Evolutionary conservation across 2,797 vertebrate genomes (phyloP).

Genomic region (Rallus crepitans): DNA sequence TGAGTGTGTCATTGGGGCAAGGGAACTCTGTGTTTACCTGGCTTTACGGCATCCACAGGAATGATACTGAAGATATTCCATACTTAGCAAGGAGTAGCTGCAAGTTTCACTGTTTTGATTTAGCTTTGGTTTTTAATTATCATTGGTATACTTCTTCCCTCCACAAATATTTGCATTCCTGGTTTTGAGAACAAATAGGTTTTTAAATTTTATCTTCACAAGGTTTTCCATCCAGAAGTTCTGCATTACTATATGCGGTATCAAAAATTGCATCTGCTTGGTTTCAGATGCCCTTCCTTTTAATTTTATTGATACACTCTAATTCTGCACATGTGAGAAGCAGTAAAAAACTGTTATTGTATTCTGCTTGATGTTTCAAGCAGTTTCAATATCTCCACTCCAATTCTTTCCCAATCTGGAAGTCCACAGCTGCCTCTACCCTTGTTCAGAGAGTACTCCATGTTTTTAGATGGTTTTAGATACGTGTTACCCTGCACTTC

Average conservation of each 20-base stretch:
- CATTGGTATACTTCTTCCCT: background rate
- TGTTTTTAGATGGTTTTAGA: fast-evolving
- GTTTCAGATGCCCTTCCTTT: background rate
- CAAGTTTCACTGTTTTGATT: background rate
- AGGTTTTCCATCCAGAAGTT: background rate
- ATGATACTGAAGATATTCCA: background rate
- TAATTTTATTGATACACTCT: background rate
- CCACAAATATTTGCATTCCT: background rate
- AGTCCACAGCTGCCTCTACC: background rate
- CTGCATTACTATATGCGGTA: fast-evolving
- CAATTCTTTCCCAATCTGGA: background rate
- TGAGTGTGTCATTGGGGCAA: fast-evolving
- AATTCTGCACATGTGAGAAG: background rate
- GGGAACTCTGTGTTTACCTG: background rate
- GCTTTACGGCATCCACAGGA: background rate
- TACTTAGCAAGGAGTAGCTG: background rate
- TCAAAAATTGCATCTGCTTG: background rate
- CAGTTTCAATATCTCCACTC: background rate
- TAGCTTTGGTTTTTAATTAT: background rate
- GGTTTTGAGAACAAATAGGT: background rate
- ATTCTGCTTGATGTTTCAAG: background rate
- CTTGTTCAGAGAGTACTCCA: background rate
- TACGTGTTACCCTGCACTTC: background rate
- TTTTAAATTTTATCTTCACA: background rate
- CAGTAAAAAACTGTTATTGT: background rate